Evolutionary conservation across 2,797 vertebrate species (phyloP).

Genomic region (Pampus argenteus): DNA sequence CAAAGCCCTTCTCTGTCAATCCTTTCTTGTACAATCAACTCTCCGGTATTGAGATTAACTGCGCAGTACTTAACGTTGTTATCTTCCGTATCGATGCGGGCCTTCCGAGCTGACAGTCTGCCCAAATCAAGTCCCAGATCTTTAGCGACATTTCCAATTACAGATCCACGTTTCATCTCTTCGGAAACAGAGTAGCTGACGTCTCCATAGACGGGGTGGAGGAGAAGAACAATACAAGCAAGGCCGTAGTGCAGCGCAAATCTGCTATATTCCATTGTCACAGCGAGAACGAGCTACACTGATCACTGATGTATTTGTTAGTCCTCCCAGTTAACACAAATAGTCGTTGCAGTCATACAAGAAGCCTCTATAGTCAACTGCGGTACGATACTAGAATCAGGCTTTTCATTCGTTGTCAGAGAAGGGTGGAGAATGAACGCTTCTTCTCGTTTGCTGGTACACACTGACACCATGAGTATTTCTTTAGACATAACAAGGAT

Average conservation of each 20-base stretch:
- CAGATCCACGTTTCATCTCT: constrained; percentile 57
- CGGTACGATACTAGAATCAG: background rate
- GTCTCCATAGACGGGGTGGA: constrained; percentile 24
- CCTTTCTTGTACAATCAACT: constrained; percentile 58
- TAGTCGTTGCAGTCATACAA: accelerated
- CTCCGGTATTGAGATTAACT: constrained; percentile 60
- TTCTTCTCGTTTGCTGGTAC: background rate
- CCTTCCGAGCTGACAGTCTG: constrained; percentile 53
- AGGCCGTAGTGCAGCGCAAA: constrained; percentile 5
- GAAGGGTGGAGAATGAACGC: constrained; percentile 1
- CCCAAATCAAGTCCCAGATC: constrained; percentile 62
- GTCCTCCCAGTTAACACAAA: background rate
- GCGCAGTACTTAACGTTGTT: constrained; percentile 41
- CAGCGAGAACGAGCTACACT: background rate
- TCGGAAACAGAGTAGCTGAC: constrained; percentile 43
- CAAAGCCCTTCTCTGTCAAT: constrained; percentile 76
- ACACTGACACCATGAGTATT: constrained; percentile 22
- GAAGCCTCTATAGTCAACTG: background rate
- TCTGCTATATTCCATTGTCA: constrained; percentile 40
- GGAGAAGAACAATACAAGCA: constrained; percentile 19
- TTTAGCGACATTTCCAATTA: constrained; percentile 66
- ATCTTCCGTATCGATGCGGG: constrained; percentile 65
- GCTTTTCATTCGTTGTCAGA: background rate
- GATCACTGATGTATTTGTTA: background rate
- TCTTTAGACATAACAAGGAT: background rate